These are phyloP conservation scores for Nomada ruficornis DNA, from an alignment of 2,888 invertebrate genomes.

Conservation along the genomic window DNA sequence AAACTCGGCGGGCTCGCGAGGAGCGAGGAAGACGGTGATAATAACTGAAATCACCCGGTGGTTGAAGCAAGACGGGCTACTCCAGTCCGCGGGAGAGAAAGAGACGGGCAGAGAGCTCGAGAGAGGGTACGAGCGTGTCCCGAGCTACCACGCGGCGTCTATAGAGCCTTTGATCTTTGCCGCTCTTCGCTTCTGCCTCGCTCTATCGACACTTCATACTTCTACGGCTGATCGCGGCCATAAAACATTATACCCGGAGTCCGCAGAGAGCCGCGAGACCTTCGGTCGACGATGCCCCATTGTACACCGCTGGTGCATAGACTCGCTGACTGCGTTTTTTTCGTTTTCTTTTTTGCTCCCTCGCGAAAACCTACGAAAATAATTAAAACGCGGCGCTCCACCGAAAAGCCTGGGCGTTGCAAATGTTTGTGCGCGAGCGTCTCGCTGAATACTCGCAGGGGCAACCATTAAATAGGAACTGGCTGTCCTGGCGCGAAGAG, in stretches of 20 bases:
- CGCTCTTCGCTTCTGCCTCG: slow-evolving; percentile 83
- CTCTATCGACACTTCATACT: slow-evolving; percentile 85
- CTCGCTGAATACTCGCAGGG: too few relatives aligned
- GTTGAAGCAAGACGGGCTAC: slow-evolving; percentile 17
- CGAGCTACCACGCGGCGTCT: slow-evolving; percentile 79
- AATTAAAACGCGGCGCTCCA: slow-evolving; percentile 51
- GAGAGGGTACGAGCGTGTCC: slow-evolving; percentile 57
- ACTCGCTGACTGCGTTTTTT: slow-evolving; percentile 43
- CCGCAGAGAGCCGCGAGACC: slow-evolving; percentile 63
- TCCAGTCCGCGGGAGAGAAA: slow-evolving; percentile 37
- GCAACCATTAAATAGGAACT: background rate
- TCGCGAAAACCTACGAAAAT: slow-evolving; percentile 44
- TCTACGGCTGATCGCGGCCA: slow-evolving; percentile 83
- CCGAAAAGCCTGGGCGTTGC: slow-evolving; percentile 15
- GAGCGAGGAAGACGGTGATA: slow-evolving; percentile 50
- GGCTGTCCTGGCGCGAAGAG: slow-evolving; percentile 1
- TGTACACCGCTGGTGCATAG: slow-evolving; percentile 77
- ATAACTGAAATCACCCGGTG: slow-evolving; percentile 58
- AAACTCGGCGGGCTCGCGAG: slow-evolving; percentile 32
- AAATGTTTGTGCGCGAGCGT: background rate
- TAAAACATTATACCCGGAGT: slow-evolving; percentile 83
- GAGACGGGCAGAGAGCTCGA: slow-evolving; percentile 31
- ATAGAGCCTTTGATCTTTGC: slow-evolving; percentile 83
- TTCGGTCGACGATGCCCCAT: slow-evolving; percentile 69
- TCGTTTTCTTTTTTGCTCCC: slow-evolving; percentile 26